Conservation (phyloP, 2,888 invertebrate genomes). For the Gisinianus flammeolus region DNA sequence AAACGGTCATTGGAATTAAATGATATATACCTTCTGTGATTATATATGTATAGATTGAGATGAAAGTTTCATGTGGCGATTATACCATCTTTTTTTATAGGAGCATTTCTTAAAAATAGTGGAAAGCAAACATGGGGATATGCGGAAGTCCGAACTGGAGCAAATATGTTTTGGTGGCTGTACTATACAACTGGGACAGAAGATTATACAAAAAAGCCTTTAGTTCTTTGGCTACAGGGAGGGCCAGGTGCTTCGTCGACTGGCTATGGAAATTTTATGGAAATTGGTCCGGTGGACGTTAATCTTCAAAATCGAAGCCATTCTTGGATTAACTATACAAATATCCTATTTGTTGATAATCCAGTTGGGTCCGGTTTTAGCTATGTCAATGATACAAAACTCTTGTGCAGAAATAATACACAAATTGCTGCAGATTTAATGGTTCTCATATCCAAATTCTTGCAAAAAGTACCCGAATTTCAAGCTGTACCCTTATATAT, state of each 20-base stretch:
- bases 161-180: conserved; percentile 88
- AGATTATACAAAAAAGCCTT: conserved; percentile 71
- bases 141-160: conserved; percentile 73
- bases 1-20: too few species aligned
- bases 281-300: conserved; percentile 76
- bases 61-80: not conserved
- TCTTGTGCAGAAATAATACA: conserved; percentile 67
- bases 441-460: conserved; percentile 73
- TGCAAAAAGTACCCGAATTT: conserved; percentile 72
- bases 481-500: conserved; percentile 78
- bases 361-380: conserved; percentile 90
- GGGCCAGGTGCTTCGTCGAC: conserved; percentile 83
- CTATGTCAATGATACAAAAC: conserved; percentile 69
- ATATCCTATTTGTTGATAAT: conserved; percentile 79
- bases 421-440: conserved; percentile 79
- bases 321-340: conserved; percentile 72
- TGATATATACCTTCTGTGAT: not conserved
- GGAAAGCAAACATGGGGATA: conserved; percentile 77
- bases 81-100: not conserved
- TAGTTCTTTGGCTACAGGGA: conserved; percentile 88
- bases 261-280: conserved; percentile 85
- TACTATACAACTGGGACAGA: conserved; percentile 72
- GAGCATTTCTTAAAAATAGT: not conserved
- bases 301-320: conserved; percentile 72
- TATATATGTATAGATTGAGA: not conserved